Percentiles rank a stretch among this genome's conserved stretches.
These are phyloP conservation scores for Stomatorhinus walkeri DNA, from an alignment of 2,797 vertebrate genomes.

Conservation along the genomic window DNA sequence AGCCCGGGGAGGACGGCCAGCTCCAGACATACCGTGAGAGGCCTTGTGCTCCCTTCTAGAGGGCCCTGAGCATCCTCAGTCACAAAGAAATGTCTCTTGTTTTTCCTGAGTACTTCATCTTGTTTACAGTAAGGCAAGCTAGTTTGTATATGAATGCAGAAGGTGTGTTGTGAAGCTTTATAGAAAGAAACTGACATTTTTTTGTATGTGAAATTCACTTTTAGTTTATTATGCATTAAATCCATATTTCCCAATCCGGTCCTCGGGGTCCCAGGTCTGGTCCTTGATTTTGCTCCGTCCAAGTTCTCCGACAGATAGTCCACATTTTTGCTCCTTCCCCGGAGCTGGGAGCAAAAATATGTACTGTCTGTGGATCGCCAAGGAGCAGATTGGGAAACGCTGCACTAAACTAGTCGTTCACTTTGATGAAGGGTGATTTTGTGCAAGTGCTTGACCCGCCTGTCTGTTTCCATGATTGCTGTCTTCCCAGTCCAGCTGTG, in stretches of 20 bases:
- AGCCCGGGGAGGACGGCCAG: conserved; percentile 43
- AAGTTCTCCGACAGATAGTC: neutral
- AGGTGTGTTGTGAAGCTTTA: neutral
- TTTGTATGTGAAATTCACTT: neutral
- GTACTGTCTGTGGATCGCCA: neutral
- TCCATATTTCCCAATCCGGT: neutral
- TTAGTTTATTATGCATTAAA: neutral
- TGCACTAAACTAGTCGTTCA: neutral
- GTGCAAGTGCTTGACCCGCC: neutral
- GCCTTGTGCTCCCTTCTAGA: neutral
- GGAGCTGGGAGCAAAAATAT: neutral
- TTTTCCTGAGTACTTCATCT: neutral
- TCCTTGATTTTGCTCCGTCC: neutral
- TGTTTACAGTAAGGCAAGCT: neutral
- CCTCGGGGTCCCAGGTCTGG: neutral
- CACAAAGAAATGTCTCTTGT: neutral
- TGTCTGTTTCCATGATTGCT: neutral
- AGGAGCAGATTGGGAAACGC: neutral
- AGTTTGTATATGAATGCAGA: neutral
- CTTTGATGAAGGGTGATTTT: neutral
- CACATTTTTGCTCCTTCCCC: neutral
- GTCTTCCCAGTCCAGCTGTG: conserved; percentile 83
- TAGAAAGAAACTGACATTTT: neutral
- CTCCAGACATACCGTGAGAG: conserved; percentile 66
- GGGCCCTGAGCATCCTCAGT: neutral